Conservation (phyloP, 1,140 invertebrate genomes). For the Caerostris darwini region DNA sequence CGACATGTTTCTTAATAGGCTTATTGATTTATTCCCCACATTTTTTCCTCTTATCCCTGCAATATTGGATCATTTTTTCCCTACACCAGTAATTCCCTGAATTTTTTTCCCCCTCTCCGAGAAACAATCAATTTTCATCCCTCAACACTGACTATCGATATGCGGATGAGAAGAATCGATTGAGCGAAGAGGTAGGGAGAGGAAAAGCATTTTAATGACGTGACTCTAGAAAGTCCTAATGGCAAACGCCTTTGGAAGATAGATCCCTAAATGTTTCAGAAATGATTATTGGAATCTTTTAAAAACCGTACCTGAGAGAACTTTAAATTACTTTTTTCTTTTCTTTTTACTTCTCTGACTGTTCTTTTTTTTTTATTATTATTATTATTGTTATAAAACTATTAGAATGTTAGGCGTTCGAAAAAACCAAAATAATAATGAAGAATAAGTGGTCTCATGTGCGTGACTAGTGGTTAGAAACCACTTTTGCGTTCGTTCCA, state of each 20-base stretch:
- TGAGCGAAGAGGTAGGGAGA: background rate
- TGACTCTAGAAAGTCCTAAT: constrained; percentile 27
- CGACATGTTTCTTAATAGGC: constrained; percentile 31
- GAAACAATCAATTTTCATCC: constrained; percentile 36
- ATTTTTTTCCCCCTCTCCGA: background rate
- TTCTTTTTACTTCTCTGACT: background rate
- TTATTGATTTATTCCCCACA: background rate
- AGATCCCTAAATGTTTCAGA: constrained; percentile 25
- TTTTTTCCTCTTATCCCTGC: background rate
- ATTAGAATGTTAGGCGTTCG: background rate
- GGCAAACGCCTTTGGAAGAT: background rate
- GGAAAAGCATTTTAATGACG: constrained; percentile 39
- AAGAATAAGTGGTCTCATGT: background rate
- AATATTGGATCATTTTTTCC: constrained; percentile 2
- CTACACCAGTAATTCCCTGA: background rate
- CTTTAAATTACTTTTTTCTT: background rate
- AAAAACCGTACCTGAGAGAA: background rate
- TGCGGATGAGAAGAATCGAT: constrained; percentile 11
- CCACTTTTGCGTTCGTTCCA: background rate
- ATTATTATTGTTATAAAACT: background rate
- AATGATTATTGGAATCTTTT: constrained; percentile 56
- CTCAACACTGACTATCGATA: constrained; percentile 26
- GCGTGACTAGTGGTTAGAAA: background rate
- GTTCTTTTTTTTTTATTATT: background rate
- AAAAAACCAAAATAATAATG: background rate